These are phyloP conservation scores for Plebejus melissa DNA, from an alignment of 2,888 invertebrate genomes.

Conservation along the genomic window DNA sequence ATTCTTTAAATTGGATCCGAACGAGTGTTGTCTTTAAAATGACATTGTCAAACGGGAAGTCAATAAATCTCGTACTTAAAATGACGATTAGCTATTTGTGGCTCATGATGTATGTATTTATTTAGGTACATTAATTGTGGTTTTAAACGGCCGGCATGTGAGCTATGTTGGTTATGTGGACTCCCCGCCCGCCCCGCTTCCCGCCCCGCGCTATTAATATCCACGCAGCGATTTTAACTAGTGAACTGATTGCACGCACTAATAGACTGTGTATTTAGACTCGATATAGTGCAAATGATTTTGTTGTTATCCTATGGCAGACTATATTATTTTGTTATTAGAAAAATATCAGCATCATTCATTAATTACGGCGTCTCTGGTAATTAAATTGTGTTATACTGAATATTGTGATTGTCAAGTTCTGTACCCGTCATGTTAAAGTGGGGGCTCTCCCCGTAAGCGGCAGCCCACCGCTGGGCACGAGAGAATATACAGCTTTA, in stretches of 20 bases:
- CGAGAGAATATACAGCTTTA: slow-evolving; percentile 29
- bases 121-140: slow-evolving; percentile 14
- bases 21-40: not conserved
- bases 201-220: slow-evolving; percentile 1
- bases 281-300: not conserved
- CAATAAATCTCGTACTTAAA: slow-evolving; percentile 1
- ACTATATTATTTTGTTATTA: too few species aligned
- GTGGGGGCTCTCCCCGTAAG: not conserved
- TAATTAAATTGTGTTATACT: not conserved
- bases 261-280: not conserved
- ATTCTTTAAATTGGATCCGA: not conserved
- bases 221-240: not conserved
- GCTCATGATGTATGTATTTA: not conserved
- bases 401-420: slow-evolving; percentile 21
- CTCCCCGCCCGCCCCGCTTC: not conserved
- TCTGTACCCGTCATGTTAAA: slow-evolving; percentile 24
- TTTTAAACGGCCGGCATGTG: not conserved
- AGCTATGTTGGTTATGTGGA: not conserved
- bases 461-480: slow-evolving; percentile 4
- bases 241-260: not conserved
- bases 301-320: not conserved
- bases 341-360: not conserved
- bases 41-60: not conserved
- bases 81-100: slow-evolving; percentile 4
- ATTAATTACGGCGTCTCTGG: not conserved